Evolutionary conservation across 2,888 invertebrate species (phyloP).

Genomic region (Selenia dentaria): DNA sequence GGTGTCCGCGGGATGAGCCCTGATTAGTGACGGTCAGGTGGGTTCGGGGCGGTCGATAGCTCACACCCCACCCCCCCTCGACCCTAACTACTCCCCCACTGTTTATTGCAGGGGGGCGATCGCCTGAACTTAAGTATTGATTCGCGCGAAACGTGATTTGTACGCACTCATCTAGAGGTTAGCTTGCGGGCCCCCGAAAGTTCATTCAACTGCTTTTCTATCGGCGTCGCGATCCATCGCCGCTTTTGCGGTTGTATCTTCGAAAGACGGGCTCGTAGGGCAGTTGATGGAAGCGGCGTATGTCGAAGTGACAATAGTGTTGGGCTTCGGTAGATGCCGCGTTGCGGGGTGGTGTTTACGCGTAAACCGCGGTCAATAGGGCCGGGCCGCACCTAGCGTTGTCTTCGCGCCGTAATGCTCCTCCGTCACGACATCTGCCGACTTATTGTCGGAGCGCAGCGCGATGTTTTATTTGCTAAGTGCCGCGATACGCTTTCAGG

Average conservation of each 20-base stretch:
- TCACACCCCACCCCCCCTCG: conserved; percentile 52
- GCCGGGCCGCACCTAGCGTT: conserved; percentile 74
- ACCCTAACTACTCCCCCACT: conserved; percentile 71
- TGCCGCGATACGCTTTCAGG: conserved; percentile 62
- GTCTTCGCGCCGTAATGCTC: conserved; percentile 74
- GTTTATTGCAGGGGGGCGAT: conserved; percentile 82
- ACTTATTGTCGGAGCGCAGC: conserved; percentile 59
- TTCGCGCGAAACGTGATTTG: conserved; percentile 85
- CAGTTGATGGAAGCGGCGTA: conserved; percentile 19
- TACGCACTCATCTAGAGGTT: conserved; percentile 83
- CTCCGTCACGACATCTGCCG: conserved; percentile 76
- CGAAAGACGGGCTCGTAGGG: not conserved
- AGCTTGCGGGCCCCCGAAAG: conserved; percentile 63
- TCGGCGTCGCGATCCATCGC: conserved; percentile 41
- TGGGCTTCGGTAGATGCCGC: conserved; percentile 33
- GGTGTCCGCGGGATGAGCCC: conserved; percentile 83
- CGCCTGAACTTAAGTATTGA: conserved; percentile 85
- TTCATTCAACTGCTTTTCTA: conserved; percentile 47
- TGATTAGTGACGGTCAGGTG: conserved; percentile 84
- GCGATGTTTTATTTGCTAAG: conserved; percentile 78
- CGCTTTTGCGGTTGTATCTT: conserved; percentile 11
- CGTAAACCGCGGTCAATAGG: conserved; percentile 79
- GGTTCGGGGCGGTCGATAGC: conserved; percentile 69
- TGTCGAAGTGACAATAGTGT: conserved; percentile 39
- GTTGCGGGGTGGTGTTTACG: conserved; percentile 71